Percentiles rank a stretch among this genome's conserved stretches.
These are phyloP conservation scores for Rhincodon typus DNA, from an alignment of 2,797 vertebrate species.

Conservation along the genomic window DNA sequence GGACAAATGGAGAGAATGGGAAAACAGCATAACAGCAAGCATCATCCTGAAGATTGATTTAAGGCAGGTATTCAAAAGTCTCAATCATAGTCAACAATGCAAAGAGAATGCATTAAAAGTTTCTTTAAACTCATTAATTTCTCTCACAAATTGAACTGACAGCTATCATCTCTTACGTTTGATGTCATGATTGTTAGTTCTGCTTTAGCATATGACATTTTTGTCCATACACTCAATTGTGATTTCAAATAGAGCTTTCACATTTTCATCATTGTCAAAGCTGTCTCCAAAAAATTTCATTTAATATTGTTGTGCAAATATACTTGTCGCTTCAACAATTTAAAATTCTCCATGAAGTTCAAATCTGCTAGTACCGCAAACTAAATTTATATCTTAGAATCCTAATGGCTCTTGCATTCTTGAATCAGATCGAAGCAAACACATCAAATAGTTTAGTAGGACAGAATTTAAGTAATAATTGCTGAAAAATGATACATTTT, in stretches of 20 bases:
- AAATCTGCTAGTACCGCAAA: not conserved
- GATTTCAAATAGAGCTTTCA: not conserved
- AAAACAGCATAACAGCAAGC: no score
- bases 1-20: no score
- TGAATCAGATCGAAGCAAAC: not conserved
- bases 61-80: not conserved
- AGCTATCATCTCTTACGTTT: not conserved
- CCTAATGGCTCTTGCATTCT: not conserved
- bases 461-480: no score
- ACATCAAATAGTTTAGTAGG: no score
- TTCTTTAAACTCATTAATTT: not conserved
- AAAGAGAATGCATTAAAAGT: not conserved
- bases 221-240: not conserved
- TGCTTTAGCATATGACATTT: not conserved
- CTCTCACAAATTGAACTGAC: not conserved
- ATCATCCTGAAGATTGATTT: not conserved
- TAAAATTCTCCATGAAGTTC: not conserved
- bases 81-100: slow-evolving; percentile 4
- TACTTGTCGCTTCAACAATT: not conserved
- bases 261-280: not conserved
- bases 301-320: not conserved
- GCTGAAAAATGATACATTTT: no score
- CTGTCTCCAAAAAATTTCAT: not conserved
- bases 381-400: not conserved
- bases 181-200: not conserved